Percentiles rank a stretch among this genome's conserved stretches.
Evolutionary conservation across 2,113 vertebrate genomes (phyloP).

Genomic region (Typhlomys cinereus): DNA sequence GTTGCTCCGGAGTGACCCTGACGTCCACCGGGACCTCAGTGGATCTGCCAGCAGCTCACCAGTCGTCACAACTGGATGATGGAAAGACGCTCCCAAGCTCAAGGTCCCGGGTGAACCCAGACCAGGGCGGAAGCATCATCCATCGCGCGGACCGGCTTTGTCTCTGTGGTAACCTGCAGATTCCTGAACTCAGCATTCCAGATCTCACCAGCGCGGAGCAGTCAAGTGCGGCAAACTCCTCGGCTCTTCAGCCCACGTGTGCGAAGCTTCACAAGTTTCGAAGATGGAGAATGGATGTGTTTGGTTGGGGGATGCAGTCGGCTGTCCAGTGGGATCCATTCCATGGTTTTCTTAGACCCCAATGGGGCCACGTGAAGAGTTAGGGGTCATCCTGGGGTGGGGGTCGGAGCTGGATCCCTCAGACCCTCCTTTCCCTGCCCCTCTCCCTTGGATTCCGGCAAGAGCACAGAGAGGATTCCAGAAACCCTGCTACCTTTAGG

Average conservation of each 20-base stretch:
- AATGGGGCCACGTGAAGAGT: not conserved
- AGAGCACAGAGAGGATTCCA: not conserved
- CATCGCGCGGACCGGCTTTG: too few species aligned
- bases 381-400: not conserved
- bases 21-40: not conserved
- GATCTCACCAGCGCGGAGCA: too few species aligned
- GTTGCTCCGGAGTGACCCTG: not conserved
- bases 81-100: not conserved
- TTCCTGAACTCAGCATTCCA: not conserved
- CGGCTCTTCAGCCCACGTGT: not conserved
- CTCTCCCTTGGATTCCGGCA: not conserved
- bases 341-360: not conserved
- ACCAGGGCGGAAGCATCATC: too few species aligned
- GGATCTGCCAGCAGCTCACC: not conserved
- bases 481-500: slow-evolving; percentile 74
- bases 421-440: not conserved
- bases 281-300: not conserved
- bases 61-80: not conserved
- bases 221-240: too few species aligned
- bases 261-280: not conserved
- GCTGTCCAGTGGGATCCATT: not conserved
- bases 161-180: not conserved
- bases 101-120: not conserved
- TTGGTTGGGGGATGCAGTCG: not conserved
- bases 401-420: not conserved